Evolutionary conservation across 2,113 vertebrate species (phyloP).

Genomic region (Triplophysa dalaica): DNA sequence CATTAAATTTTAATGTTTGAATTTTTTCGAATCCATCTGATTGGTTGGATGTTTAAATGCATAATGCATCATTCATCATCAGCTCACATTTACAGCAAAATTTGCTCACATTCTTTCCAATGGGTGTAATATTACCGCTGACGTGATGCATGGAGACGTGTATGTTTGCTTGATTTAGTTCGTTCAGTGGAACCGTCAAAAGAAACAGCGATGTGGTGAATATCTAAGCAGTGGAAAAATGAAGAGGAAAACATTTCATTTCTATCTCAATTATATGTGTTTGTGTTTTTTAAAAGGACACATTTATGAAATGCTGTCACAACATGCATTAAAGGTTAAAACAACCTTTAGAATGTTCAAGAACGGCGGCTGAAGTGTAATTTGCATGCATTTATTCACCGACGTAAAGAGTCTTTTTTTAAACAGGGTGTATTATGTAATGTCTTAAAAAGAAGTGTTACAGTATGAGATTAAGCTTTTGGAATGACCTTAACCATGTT

Average conservation of each 20-base stretch:
- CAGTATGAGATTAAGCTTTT: too few relatives aligned
- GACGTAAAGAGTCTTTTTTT: background rate
- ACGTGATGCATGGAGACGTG: background rate
- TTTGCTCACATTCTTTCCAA: slow-evolving; percentile 3
- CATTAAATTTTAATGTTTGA: background rate
- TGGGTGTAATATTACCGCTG: background rate
- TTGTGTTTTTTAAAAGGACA: slow-evolving; percentile 35
- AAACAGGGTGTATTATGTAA: background rate
- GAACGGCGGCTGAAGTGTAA: background rate
- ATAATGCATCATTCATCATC: background rate
- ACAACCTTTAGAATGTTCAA: slow-evolving; percentile 21
- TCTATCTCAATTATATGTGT: slow-evolving; percentile 31
- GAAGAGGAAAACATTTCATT: slow-evolving; percentile 21
- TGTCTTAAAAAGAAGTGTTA: too few relatives aligned
- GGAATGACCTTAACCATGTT: background rate
- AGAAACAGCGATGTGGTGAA: background rate
- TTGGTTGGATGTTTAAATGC: background rate
- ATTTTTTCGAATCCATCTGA: background rate
- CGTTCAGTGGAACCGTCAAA: background rate
- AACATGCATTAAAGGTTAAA: slow-evolving; percentile 38
- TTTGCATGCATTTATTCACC: slow-evolving; percentile 15
- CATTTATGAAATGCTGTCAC: slow-evolving; percentile 34
- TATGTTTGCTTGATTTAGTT: background rate
- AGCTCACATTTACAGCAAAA: background rate
- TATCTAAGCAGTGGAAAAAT: background rate